These are phyloP conservation scores for Podarcis muralis DNA, from an alignment of 2,113 vertebrate species.

Conservation along the genomic window DNA sequence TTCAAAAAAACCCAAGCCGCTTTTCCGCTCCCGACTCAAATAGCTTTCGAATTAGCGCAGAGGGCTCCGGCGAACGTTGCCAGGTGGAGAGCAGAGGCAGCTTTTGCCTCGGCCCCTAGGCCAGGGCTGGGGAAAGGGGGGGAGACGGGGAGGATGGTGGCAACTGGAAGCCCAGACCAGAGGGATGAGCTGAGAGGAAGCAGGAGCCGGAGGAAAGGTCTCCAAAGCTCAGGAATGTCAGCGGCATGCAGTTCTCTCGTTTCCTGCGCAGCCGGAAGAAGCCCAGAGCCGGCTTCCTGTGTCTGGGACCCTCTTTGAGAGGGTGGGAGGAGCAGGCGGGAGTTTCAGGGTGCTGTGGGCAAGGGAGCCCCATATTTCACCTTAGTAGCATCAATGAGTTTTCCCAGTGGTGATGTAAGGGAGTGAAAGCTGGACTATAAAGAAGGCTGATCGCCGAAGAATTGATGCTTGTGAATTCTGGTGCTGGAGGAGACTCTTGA, in stretches of 20 bases:
- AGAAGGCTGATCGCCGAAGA: too few relatives aligned
- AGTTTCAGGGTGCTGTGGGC: too few relatives aligned
- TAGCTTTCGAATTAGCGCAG: slow-evolving; percentile 8
- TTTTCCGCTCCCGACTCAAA: not conserved
- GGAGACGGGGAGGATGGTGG: not conserved
- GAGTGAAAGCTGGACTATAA: too few relatives aligned
- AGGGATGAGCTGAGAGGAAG: not conserved
- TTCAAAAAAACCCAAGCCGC: not conserved
- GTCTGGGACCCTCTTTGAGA: not conserved
- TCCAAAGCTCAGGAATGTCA: not conserved
- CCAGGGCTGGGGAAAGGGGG: not conserved
- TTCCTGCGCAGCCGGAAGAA: not conserved
- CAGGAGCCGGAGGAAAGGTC: not conserved
- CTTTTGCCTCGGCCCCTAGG: not conserved
- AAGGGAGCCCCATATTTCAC: not conserved
- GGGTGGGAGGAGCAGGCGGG: not conserved
- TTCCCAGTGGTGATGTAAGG: too few relatives aligned
- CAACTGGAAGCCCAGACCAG: not conserved
- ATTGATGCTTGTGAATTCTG: too few relatives aligned
- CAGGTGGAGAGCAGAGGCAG: not conserved
- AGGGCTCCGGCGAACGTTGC: not conserved
- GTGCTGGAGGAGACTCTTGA: too few relatives aligned
- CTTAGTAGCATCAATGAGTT: not conserved
- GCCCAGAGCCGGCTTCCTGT: not conserved
- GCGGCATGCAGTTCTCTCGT: not conserved